Evolutionary conservation across 2,888 invertebrate species (phyloP), one percentile per base, ranked within the genome.

Genomic region (Limnephilus lunatus): DNA sequence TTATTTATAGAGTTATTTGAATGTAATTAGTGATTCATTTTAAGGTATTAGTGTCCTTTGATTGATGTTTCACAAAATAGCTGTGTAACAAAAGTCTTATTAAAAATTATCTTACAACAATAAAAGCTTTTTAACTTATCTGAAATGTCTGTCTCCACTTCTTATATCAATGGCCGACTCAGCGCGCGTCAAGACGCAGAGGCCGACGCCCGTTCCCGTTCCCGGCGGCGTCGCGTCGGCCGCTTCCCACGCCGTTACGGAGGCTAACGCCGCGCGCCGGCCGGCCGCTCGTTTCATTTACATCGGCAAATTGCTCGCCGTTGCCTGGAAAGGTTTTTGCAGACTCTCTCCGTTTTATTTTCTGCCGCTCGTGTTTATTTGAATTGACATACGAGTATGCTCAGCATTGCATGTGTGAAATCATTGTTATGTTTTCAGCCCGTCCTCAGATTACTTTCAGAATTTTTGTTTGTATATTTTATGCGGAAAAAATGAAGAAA

Each of bases 231-330:
- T 91, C 25, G 85, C 85, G 92, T 91, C 25, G 85, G 85, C 85
- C 32, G 85, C 90, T 88, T 35, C 81, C 90, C n/a, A 5, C 32
- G 83, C 81, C 93, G 93, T 90, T 92, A 92, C 93, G 93, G 92
- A 91, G 93, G 93, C 93, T 93, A 91, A 90, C 94, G 93, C 91
- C 94, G 92, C 87, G 93, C 94, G 91, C 91, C 94, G 92, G 89
- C 93, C 94, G 91, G 93, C 93, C 92, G 91, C 90, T 83, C 93
- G 92, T 93, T 94, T 92, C 93, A 93, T 92, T 91, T 92, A 92
- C 93, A 92, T 92, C 93, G 93, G 94, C 92, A 93, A 91, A 90
- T 92, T 93, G 92, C 92, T 90, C 25, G 81, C 81, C 81, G 44
- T 89, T 89, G 89, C 68, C 39, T 32, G 35, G 80, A 89, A 89